Conservation (phyloP, 1,140 invertebrate species). For the Drosophila dunni region DNA sequence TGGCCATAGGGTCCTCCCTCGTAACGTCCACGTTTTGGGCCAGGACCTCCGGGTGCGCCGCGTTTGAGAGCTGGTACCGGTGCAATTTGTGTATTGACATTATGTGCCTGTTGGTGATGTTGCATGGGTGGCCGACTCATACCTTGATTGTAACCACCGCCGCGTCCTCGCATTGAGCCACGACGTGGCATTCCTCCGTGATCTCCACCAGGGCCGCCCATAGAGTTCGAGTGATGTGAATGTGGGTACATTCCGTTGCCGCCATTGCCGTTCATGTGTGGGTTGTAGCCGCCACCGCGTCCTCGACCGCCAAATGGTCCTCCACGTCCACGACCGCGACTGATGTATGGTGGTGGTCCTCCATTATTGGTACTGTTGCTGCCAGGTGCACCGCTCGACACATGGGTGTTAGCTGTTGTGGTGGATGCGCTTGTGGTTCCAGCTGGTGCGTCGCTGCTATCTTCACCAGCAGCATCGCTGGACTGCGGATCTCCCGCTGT, state of each 20-base stretch:
- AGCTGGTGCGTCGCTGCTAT: constrained; percentile 47
- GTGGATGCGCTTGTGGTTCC: constrained; percentile 34
- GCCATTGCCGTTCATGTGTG: constrained; percentile 71
- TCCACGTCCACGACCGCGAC: constrained; percentile 76
- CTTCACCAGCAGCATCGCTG: constrained; percentile 42
- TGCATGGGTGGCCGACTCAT: constrained; percentile 82
- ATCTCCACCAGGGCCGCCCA: constrained; percentile 63
- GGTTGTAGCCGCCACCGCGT: constrained; percentile 77
- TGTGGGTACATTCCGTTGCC: constrained; percentile 70
- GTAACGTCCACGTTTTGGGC: constrained; percentile 82
- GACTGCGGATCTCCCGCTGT: constrained; percentile 38
- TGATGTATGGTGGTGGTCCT: constrained; percentile 63
- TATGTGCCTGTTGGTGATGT: constrained; percentile 78
- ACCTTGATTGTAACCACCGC: constrained; percentile 76
- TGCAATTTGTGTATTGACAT: constrained; percentile 83
- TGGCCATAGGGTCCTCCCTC: constrained; percentile 80
- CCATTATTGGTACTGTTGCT: constrained; percentile 56
- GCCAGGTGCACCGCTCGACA: constrained; percentile 30
- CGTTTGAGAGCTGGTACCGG: constrained; percentile 83
- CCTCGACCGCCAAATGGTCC: constrained; percentile 72
- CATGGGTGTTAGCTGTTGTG: constrained; percentile 47
- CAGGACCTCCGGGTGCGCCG: constrained; percentile 81
- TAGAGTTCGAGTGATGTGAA: constrained; percentile 62
- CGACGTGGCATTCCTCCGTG: constrained; percentile 73
- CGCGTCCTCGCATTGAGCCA: constrained; percentile 77